Conservation (phyloP, 2,888 invertebrate genomes). For the Eumacrocentrus americanus region DNA sequence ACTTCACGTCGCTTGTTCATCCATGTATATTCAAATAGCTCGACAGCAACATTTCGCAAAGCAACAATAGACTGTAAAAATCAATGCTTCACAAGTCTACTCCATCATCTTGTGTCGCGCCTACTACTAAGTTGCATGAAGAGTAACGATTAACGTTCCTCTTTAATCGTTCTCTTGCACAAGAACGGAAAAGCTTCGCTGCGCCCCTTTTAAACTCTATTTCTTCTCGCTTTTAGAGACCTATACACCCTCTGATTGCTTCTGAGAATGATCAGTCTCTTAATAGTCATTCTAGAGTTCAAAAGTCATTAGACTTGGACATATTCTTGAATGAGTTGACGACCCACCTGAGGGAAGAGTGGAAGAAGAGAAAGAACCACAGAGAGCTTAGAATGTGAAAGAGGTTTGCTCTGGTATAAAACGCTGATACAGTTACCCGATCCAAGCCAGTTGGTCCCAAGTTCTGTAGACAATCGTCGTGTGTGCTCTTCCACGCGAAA, state of each 20-base stretch:
- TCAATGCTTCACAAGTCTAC: conserved; percentile 3
- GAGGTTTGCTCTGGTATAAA: conserved; percentile 48
- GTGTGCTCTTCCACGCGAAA: conserved; percentile 39
- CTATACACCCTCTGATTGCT: neutral
- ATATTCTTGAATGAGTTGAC: conserved; percentile 5
- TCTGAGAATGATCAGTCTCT: conserved; percentile 6
- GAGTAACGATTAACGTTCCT: conserved; percentile 12
- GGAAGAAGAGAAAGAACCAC: conserved; percentile 24
- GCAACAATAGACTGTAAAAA: conserved; percentile 16
- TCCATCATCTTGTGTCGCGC: too few species aligned
- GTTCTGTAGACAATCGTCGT: conserved; percentile 46
- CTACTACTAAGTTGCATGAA: conserved; percentile 10
- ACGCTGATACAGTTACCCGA: conserved; percentile 50
- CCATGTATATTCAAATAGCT: neutral
- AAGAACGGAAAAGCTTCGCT: conserved; percentile 5
- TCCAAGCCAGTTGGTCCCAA: conserved; percentile 38
- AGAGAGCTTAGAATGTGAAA: conserved; percentile 26
- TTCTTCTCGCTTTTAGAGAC: too few species aligned
- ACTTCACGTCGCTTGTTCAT: neutral
- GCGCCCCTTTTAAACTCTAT: conserved; percentile 9
- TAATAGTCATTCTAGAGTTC: neutral
- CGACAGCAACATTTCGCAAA: conserved; percentile 9
- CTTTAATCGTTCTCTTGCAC: conserved; percentile 12
- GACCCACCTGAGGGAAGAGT: conserved; percentile 14
- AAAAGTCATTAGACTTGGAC: neutral